A percentile compares a stretch with the other conserved stretches of the same genome.
phyloP scores from a whole-genome alignment of 2,888 invertebrate genomes.

The Cepaea hortensis region DNA sequence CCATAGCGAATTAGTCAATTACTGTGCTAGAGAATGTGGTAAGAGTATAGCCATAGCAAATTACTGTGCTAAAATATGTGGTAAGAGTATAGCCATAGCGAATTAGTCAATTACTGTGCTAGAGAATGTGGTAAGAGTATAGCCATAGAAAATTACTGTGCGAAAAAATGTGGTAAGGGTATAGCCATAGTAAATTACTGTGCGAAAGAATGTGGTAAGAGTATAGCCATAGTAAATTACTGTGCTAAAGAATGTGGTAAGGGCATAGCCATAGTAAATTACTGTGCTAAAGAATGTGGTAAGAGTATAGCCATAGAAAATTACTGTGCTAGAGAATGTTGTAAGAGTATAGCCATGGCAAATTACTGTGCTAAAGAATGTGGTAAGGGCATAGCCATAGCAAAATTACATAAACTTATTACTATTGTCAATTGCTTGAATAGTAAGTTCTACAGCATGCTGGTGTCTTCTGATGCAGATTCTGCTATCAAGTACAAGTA shows the following conservation, averaged over 20 bases:
- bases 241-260: neutral
- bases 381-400: slow-evolving; percentile 23
- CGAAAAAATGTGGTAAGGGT: slow-evolving; percentile 16
- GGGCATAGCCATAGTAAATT: slow-evolving; percentile 44
- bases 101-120: slow-evolving; percentile 36
- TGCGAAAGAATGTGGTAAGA: neutral
- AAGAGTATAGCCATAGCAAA: slow-evolving; percentile 44
- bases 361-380: slow-evolving; percentile 34
- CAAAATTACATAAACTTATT: neutral
- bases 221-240: neutral
- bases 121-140: slow-evolving; percentile 38
- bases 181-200: slow-evolving; percentile 28
- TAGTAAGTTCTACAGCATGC: neutral
- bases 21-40: no score
- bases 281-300: slow-evolving; percentile 41
- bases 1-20: neutral
- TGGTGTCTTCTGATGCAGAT: no score
- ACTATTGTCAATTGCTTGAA: neutral
- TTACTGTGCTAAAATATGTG: slow-evolving; percentile 38
- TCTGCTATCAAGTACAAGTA: no score
- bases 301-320: neutral
- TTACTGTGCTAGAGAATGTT: no score
- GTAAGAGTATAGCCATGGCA: slow-evolving; percentile 41
- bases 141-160: no score
- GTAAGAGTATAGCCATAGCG: slow-evolving; percentile 37